Evolutionary conservation across 2,888 invertebrate species (phyloP).

Genomic region (Schizotus pectinicornis): DNA sequence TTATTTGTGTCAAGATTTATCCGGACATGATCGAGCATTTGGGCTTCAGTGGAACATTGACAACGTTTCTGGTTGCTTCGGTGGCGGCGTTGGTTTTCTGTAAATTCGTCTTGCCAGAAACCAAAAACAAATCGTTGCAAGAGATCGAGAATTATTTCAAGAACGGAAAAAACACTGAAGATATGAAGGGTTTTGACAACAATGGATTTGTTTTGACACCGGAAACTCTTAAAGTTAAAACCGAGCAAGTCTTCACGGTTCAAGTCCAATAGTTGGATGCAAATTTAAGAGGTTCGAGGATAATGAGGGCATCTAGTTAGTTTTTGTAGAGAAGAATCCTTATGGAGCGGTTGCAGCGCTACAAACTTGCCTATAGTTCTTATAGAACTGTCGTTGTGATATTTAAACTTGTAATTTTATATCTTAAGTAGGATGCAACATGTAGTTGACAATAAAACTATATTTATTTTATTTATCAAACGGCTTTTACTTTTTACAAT

Average conservation of each 20-base stretch:
- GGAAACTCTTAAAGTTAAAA: slow-evolving; percentile 21
- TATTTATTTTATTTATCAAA: slow-evolving; percentile 12
- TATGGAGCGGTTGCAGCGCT: no score
- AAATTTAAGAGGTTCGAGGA: no score
- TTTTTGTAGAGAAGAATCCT: no score
- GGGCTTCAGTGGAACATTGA: slow-evolving; percentile 69
- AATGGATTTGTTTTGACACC: slow-evolving; percentile 39
- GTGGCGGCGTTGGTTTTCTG: slow-evolving; percentile 68
- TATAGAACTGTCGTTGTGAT: slow-evolving; percentile 13
- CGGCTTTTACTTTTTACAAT: no score
- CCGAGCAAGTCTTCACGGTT: slow-evolving; percentile 12
- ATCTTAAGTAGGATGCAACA: background rate
- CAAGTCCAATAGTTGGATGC: slow-evolving; percentile 6
- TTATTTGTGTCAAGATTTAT: slow-evolving; percentile 74
- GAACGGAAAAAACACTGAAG: slow-evolving; percentile 58
- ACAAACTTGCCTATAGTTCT: slow-evolving; percentile 4
- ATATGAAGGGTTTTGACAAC: slow-evolving; percentile 54
- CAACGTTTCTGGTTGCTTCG: slow-evolving; percentile 67
- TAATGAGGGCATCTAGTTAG: no score
- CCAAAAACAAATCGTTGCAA: slow-evolving; percentile 70
- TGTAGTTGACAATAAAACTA: slow-evolving; percentile 11
- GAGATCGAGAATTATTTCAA: slow-evolving; percentile 70
- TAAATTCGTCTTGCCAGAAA: slow-evolving; percentile 69
- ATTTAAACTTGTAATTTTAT: slow-evolving; percentile 5
- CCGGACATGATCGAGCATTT: slow-evolving; percentile 65